Percentiles rank a stretch among this genome's conserved stretches.
These are phyloP conservation scores for Scopus umbretta DNA, from an alignment of 2,113 vertebrate species.

Conservation along the genomic window DNA sequence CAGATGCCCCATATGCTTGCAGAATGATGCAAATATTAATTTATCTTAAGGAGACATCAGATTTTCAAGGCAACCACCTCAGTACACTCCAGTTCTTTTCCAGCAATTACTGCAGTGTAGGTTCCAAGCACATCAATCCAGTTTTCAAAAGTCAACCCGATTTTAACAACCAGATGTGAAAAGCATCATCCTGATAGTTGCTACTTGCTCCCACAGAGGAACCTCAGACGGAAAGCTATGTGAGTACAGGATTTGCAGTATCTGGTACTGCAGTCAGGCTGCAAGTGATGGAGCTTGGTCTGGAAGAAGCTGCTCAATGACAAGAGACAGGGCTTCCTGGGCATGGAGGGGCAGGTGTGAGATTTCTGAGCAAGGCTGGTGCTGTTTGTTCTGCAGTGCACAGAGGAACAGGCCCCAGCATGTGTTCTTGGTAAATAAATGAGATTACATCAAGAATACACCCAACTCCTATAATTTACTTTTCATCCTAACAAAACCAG, in stretches of 20 bases:
- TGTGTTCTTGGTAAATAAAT: slow-evolving; percentile 7
- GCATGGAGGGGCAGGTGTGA: neutral
- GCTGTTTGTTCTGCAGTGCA: neutral
- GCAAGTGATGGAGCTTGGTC: neutral
- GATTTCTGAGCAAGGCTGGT: neutral
- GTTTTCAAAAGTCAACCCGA: neutral
- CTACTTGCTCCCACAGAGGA: neutral
- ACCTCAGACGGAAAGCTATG: neutral
- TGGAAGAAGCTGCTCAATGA: neutral
- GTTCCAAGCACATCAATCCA: neutral
- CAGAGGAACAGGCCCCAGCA: neutral
- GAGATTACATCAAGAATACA: slow-evolving; percentile 24
- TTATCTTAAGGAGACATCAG: neutral
- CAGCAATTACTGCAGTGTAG: neutral
- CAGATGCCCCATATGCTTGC: neutral
- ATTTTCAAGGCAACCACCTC: neutral
- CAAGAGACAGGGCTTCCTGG: neutral
- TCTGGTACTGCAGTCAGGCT: neutral
- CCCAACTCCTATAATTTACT: neutral
- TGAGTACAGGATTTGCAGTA: neutral
- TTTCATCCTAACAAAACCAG: neutral
- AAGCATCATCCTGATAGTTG: neutral
- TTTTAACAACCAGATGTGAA: neutral
- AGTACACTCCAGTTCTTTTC: neutral
- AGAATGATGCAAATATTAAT: neutral